Conservation (phyloP, 1,140 invertebrate species). For the Drosophila biarmipes region DNA sequence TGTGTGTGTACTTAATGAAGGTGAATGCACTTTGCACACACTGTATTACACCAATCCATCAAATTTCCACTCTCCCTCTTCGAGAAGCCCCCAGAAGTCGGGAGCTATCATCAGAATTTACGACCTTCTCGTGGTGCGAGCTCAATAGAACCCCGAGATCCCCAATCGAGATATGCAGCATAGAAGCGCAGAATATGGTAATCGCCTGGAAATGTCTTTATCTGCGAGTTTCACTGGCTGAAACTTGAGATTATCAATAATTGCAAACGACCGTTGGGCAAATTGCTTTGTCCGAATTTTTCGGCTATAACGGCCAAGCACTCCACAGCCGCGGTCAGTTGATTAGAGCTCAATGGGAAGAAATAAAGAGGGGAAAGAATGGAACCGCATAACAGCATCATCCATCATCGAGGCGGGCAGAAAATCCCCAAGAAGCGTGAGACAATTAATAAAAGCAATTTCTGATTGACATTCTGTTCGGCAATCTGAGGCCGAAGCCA, state of each 20-base stretch:
- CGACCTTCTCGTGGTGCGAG: slow-evolving; percentile 22
- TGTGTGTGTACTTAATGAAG: slow-evolving; percentile 26
- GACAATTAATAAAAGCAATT: slow-evolving; percentile 68
- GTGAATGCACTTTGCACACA: slow-evolving; percentile 53
- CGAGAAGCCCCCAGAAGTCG: slow-evolving; percentile 30
- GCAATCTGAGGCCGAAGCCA: slow-evolving; percentile 33
- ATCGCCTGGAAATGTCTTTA: slow-evolving; percentile 27
- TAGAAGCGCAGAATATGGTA: slow-evolving; percentile 27
- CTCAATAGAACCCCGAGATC: slow-evolving; percentile 25
- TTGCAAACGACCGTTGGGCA: slow-evolving; percentile 37
- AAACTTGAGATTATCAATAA: slow-evolving; percentile 44
- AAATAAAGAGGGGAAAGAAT: slow-evolving; percentile 1
- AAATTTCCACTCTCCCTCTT: background rate
- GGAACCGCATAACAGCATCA: slow-evolving; percentile 30
- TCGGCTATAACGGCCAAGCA: slow-evolving; percentile 32
- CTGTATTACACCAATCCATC: background rate
- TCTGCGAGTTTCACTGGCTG: background rate
- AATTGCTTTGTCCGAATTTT: slow-evolving; percentile 41
- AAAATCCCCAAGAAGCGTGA: slow-evolving; percentile 37
- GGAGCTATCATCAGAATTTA: slow-evolving; percentile 19
- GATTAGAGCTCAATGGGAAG: slow-evolving; percentile 13
- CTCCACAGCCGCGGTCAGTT: slow-evolving; percentile 31
- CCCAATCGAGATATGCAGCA: slow-evolving; percentile 18
- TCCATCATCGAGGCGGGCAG: slow-evolving; percentile 18
- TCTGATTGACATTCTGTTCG: slow-evolving; percentile 67